These are phyloP conservation scores for Leptopilina syphax DNA, from an alignment of 2,888 invertebrate genomes.

Conservation along the genomic window DNA sequence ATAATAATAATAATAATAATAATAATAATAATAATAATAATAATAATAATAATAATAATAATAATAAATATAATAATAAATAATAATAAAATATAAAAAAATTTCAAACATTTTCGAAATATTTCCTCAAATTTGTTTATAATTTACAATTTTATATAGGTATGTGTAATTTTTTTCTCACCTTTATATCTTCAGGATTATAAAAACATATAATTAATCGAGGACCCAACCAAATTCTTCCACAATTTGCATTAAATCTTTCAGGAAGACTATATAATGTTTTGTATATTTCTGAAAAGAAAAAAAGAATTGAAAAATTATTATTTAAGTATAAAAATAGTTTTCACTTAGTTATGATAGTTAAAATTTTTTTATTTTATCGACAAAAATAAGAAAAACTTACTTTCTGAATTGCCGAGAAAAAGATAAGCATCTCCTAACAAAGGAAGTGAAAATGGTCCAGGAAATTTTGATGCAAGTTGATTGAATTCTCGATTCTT, in stretches of 20 bases:
- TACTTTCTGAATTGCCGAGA: background rate
- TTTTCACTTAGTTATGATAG: background rate
- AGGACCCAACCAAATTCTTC: background rate
- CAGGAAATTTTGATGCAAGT: background rate
- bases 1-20: too few relatives aligned
- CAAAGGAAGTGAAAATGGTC: background rate
- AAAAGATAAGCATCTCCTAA: background rate
- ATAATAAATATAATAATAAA: too few relatives aligned
- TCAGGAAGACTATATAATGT: background rate
- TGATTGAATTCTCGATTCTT: background rate
- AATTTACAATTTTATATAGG: background rate
- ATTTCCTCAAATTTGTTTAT: background rate
- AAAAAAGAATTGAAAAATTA: background rate
- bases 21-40: too few relatives aligned
- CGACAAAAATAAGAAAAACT: background rate
- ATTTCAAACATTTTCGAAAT: background rate
- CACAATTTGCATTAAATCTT: background rate
- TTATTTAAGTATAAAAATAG: too few relatives aligned
- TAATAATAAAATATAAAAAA: too few relatives aligned
- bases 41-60: too few relatives aligned
- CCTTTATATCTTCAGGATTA: background rate
- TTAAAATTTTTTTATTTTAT: background rate
- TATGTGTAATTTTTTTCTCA: background rate
- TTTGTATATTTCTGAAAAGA: background rate
- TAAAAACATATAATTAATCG: background rate